phyloP scores from a whole-genome alignment of 1,140 invertebrate genomes.

The Venustaconcha ellipsiformis region DNA sequence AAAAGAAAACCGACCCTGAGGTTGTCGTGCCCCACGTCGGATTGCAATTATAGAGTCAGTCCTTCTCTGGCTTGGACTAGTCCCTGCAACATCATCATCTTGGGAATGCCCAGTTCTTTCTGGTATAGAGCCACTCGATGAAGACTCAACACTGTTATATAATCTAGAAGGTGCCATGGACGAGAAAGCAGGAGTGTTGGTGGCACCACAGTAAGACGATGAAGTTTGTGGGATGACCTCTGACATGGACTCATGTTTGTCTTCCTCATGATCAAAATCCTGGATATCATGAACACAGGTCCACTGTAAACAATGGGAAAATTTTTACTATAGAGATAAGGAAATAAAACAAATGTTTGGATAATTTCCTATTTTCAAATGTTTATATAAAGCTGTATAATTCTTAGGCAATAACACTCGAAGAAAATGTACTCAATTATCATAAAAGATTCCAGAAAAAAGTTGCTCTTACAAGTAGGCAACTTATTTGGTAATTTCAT shows the following conservation, averaged over 20 bases:
- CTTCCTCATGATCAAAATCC: conserved; percentile 29
- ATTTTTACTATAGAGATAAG: not conserved
- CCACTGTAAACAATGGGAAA: conserved; percentile 76
- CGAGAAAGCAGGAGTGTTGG: conserved; percentile 35
- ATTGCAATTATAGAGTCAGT: conserved; percentile 25
- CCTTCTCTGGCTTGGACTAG: not conserved
- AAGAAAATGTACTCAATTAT: not conserved
- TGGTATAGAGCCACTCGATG: not conserved
- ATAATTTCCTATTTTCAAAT: not conserved
- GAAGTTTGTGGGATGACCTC: conserved; percentile 34
- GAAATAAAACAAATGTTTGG: conserved; percentile 1
- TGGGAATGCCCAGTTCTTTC: not conserved
- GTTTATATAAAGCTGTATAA: not conserved
- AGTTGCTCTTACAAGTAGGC: too few species aligned
- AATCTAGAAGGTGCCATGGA: conserved; percentile 23
- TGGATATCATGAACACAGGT: conserved; percentile 95
- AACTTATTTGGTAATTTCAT: too few species aligned
- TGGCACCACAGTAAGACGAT: conserved; percentile 24
- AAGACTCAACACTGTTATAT: conserved; percentile 2
- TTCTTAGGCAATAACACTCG: not conserved
- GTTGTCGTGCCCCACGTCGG: conserved; percentile 10
- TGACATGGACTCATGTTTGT: not conserved
- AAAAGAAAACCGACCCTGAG: conserved; percentile 25
- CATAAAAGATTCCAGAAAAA: too few species aligned
- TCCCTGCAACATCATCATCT: not conserved